Evolutionary conservation across 2,888 invertebrate genomes (phyloP), one percentile per base, ranked within the genome.

Genomic region (Boloria euphrosyne): DNA sequence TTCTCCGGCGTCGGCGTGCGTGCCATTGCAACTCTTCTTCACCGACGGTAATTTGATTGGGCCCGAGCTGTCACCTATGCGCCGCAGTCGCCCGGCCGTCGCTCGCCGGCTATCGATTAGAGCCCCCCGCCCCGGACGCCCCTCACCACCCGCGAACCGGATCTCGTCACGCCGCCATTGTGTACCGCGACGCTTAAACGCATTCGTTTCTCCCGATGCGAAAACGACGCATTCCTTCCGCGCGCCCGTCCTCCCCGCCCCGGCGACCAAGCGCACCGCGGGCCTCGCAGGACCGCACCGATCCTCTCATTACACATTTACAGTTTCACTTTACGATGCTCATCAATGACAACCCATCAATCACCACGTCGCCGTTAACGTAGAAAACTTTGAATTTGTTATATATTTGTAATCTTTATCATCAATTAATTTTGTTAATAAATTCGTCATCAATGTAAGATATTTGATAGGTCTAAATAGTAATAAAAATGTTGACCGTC

Each of bases 151-250:
- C 89, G 90, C 90, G 91, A 90, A 90, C 91, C 91, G 91, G 91
- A 90, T 92, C 90, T 91, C 91, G 91, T 92, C 91, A 90, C 91
- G 90, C 90, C 90, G 91, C 91, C 90, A 90, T 91, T 91, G 91
- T 91, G 88, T 91, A 90, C 90, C 90, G 90, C 91, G 91, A 90
- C 89, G 90, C 91, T 91, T 91, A 90, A 90, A 90, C 91, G 91
- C 91, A 92, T 92, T 92, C 91, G 91, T 91, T 92, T 92, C 91
- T 92, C 91, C 91, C 90, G 90, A 91, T 92, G 91, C 91, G 91
- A 92, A 91, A 91, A 91, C 91, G 91, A 91, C 91, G 91, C 91
- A 91, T 91, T 91, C 91, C 91, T 91, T 91, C 91, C 91, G 89
- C 89, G 86, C 90, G 86, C 85, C 85, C 86, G 81, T 77, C 85